These are phyloP conservation scores for Tricholaema leucomelas DNA, from an alignment of 2,113 vertebrate genomes.

Conservation along the genomic window DNA sequence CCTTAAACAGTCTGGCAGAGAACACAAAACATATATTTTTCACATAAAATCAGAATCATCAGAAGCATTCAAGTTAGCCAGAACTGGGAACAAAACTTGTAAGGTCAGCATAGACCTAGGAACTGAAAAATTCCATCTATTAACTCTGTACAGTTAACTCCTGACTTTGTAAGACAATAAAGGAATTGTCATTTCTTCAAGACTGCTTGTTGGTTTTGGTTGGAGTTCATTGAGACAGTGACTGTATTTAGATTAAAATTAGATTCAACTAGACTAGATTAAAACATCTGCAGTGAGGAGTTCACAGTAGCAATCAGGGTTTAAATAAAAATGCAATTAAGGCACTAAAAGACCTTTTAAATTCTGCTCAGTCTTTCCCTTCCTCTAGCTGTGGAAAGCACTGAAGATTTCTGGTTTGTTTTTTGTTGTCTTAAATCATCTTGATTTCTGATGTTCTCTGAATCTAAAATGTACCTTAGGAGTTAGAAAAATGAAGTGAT, in stretches of 20 bases:
- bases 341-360: neutral
- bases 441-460: neutral
- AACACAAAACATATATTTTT: neutral
- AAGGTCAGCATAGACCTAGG: neutral
- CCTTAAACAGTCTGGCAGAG: neutral
- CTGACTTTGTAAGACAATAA: neutral
- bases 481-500: neutral
- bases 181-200: neutral
- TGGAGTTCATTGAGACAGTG: neutral
- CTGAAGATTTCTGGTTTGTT: neutral
- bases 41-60: neutral
- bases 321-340: neutral
- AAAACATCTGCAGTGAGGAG: neutral
- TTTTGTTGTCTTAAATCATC: neutral
- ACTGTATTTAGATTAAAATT: neutral
- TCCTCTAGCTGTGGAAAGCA: neutral
- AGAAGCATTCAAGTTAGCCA: neutral
- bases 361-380: neutral
- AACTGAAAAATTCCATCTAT: neutral
- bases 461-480: neutral
- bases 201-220: neutral
- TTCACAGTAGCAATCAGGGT: neutral
- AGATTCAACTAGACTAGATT: neutral
- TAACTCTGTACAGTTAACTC: neutral
- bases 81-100: neutral